Percentiles rank a stretch among this genome's conserved stretches.
phyloP scores from a whole-genome alignment of 2,888 invertebrate genomes.

The Linhomoeus sp. region DNA sequence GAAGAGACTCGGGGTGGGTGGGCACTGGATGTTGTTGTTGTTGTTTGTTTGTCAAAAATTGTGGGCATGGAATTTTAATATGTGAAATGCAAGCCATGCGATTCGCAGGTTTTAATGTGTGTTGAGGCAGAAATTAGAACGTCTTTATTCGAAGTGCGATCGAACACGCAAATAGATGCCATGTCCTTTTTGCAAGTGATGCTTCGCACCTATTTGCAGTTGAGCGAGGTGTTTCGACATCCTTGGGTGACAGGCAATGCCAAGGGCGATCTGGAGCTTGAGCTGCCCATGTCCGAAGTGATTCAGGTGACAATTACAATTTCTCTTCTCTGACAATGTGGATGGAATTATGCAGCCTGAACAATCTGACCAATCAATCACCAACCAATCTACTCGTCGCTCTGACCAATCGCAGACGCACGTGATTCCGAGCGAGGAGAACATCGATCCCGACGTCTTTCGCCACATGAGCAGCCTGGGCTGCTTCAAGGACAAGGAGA shows the following conservation, averaged over 20 bases:
- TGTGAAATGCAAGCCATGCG: no score
- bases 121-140: no score
- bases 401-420: constrained; percentile 60
- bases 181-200: no score
- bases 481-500: constrained; percentile 93
- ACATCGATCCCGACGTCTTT: constrained; percentile 89
- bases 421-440: constrained; percentile 78
- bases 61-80: background rate
- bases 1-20: constrained; percentile 68
- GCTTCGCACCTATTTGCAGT: no score
- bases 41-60: constrained; percentile 1
- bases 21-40: no score
- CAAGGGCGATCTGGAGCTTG: constrained; percentile 76
- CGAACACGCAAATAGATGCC: no score
- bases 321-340: no score
- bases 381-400: no score
- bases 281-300: constrained; percentile 96
- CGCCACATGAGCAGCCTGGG: constrained; percentile 93
- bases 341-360: no score
- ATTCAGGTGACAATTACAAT: constrained; percentile 63
- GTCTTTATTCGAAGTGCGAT: no score
- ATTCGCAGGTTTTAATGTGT: no score
- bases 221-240: constrained; percentile 86
- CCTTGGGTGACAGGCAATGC: constrained; percentile 81
- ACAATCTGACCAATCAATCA: no score